Evolutionary conservation across 2,797 vertebrate species (phyloP).

Genomic region (Anas georgica): DNA sequence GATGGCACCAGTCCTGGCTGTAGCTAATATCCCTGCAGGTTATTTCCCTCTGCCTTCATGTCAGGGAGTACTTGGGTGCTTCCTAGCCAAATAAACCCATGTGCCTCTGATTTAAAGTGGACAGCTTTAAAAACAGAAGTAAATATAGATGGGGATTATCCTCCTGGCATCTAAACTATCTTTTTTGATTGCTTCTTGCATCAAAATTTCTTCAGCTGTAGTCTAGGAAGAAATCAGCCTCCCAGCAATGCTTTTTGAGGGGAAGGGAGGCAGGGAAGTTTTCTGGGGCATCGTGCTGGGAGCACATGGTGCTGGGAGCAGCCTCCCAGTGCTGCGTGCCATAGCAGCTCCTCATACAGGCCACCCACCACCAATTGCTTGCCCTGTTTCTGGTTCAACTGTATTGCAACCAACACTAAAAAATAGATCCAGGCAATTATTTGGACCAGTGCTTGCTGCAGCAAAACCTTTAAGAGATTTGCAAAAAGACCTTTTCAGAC

Average conservation of each 20-base stretch:
- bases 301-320: no score
- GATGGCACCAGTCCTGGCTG: not conserved
- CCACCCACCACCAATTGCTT: not conserved
- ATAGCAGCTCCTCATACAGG: rapidly evolving
- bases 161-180: not conserved
- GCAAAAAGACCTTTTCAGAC: not conserved
- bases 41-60: not conserved
- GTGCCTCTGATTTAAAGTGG: not conserved
- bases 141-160: not conserved
- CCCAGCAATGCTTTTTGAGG: not conserved
- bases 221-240: not conserved
- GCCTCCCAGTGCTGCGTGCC: not conserved
- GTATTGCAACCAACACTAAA: rapidly evolving
- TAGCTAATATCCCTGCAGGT: not conserved
- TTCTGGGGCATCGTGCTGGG: not conserved
- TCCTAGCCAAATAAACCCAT: not conserved
- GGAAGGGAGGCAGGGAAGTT: not conserved
- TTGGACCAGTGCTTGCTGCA: rapidly evolving
- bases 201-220: not conserved
- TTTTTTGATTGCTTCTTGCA: not conserved
- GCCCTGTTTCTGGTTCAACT: not conserved
- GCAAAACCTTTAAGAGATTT: not conserved
- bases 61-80: rapidly evolving
- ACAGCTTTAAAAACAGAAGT: no score
- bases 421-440: not conserved